These are phyloP conservation scores for Arge pagana DNA, from an alignment of 2,888 invertebrate genomes.

Conservation along the genomic window DNA sequence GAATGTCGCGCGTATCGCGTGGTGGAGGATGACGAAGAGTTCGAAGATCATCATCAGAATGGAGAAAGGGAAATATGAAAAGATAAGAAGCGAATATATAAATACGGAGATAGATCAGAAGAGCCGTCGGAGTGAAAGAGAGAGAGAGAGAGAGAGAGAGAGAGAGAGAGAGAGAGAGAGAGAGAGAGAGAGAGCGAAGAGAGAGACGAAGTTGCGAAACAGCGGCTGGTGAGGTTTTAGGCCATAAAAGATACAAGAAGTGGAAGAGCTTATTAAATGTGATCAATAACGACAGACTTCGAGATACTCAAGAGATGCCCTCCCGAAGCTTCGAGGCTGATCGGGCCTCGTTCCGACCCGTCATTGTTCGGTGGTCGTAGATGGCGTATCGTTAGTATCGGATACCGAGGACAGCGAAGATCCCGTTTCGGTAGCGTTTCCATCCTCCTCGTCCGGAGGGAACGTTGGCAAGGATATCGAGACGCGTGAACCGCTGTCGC, in stretches of 20 bases:
- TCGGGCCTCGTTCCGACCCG: conserved; percentile 10
- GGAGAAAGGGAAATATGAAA: too few relatives aligned
- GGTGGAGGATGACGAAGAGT: background rate
- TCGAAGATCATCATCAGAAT: too few relatives aligned
- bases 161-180: conserved; percentile 16
- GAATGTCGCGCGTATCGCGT: too few relatives aligned
- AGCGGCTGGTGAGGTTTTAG: too few relatives aligned
- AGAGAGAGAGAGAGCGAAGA: conserved; percentile 13
- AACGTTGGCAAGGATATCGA: conserved; percentile 70
- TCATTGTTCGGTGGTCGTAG: conserved; percentile 20
- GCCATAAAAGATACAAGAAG: conserved; percentile 8
- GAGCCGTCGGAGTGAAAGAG: too few relatives aligned
- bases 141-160: conserved; percentile 4
- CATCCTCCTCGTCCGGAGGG: conserved; percentile 70
- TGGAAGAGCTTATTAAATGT: too few relatives aligned
- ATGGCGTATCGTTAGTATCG: conserved; percentile 26
- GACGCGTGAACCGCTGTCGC: conserved; percentile 60
- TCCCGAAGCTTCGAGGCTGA: conserved; percentile 7
- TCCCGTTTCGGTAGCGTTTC: conserved; percentile 58
- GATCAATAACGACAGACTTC: too few relatives aligned
- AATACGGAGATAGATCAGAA: too few relatives aligned
- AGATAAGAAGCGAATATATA: too few relatives aligned
- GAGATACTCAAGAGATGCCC: conserved; percentile 17
- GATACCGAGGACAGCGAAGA: conserved; percentile 48
- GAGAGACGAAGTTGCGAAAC: conserved; percentile 17